phyloP scores from a whole-genome alignment of 2,888 invertebrate genomes.

The Helicoverpa assulta region DNA sequence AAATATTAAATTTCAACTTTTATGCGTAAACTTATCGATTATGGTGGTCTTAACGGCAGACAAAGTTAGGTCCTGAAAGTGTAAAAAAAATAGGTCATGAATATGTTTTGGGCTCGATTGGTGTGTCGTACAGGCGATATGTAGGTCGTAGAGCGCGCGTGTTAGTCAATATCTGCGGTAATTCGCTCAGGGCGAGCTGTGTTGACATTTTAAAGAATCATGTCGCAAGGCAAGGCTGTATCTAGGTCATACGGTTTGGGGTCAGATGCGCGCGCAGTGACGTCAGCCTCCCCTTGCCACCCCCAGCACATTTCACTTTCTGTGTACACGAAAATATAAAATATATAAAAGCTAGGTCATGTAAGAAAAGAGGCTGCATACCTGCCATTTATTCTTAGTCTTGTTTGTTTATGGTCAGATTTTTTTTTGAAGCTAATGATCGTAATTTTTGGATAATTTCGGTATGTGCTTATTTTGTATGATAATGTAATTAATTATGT shows the following conservation, averaged over 20 bases:
- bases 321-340: slow-evolving; percentile 61
- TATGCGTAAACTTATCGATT: slow-evolving; percentile 48
- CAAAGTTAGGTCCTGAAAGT: slow-evolving; percentile 37
- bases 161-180: slow-evolving; percentile 77
- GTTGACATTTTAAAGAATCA: slow-evolving; percentile 82
- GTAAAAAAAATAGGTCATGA: slow-evolving; percentile 54
- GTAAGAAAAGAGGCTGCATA: slow-evolving; percentile 37
- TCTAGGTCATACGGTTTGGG: slow-evolving; percentile 81
- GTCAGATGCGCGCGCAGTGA: slow-evolving; percentile 85
- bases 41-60: slow-evolving; percentile 18
- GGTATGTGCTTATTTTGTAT: slow-evolving; percentile 18
- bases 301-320: slow-evolving; percentile 82
- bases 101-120: slow-evolving; percentile 38
- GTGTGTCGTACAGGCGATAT: slow-evolving; percentile 54
- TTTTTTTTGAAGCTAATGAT: slow-evolving; percentile 15
- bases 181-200: slow-evolving; percentile 72
- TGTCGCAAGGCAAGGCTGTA: slow-evolving; percentile 83
- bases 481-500: slow-evolving; percentile 6
- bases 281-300: slow-evolving; percentile 79
- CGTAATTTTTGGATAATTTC: slow-evolving; percentile 11
- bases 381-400: slow-evolving; percentile 48
- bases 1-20: slow-evolving; percentile 9
- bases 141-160: slow-evolving; percentile 69
- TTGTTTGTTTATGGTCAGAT: slow-evolving; percentile 40
- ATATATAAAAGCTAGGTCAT: slow-evolving; percentile 63